Percentiles rank a stretch among this genome's conserved stretches.
Conservation (phyloP, 2,888 invertebrate genomes). For the Brachyptera risi region DNA sequence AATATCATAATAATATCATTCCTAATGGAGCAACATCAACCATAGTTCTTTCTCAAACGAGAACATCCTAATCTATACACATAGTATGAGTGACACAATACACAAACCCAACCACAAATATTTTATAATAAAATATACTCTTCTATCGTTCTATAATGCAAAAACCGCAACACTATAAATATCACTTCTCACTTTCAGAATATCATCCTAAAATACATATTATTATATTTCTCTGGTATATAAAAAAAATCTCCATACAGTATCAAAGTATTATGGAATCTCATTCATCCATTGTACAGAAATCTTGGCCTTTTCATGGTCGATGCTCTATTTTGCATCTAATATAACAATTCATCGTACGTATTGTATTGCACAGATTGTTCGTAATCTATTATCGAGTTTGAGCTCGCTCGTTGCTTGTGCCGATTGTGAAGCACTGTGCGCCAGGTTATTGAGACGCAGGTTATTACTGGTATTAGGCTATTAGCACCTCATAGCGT, state of each 20-base stretch:
- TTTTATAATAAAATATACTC: slow-evolving; percentile 30
- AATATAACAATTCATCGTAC: slow-evolving; percentile 18
- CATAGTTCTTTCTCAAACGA: not conserved
- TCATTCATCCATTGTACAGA: slow-evolving; percentile 17
- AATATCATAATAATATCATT: slow-evolving; percentile 11
- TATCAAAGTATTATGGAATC: slow-evolving; percentile 30
- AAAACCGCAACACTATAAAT: slow-evolving; percentile 30
- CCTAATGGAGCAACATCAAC: slow-evolving; percentile 17
- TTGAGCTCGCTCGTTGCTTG: no score
- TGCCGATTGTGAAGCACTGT: no score
- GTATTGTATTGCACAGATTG: slow-evolving; percentile 30
- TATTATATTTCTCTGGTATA: slow-evolving; percentile 27
- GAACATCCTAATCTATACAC: slow-evolving; percentile 8
- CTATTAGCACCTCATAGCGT: no score
- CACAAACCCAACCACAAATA: slow-evolving; percentile 26
- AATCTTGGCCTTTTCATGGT: slow-evolving; percentile 28
- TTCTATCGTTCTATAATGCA: slow-evolving; percentile 21
- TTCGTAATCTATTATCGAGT: no score
- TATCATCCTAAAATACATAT: slow-evolving; percentile 33
- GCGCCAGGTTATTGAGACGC: no score
- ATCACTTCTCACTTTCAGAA: slow-evolving; percentile 28
- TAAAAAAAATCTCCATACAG: slow-evolving; percentile 31
- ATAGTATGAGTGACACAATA: slow-evolving; percentile 19
- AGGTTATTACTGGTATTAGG: no score
- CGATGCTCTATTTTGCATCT: slow-evolving; percentile 23